Evolutionary conservation across 2,888 invertebrate species (phyloP).

Genomic region (Cosmia pyralina): DNA sequence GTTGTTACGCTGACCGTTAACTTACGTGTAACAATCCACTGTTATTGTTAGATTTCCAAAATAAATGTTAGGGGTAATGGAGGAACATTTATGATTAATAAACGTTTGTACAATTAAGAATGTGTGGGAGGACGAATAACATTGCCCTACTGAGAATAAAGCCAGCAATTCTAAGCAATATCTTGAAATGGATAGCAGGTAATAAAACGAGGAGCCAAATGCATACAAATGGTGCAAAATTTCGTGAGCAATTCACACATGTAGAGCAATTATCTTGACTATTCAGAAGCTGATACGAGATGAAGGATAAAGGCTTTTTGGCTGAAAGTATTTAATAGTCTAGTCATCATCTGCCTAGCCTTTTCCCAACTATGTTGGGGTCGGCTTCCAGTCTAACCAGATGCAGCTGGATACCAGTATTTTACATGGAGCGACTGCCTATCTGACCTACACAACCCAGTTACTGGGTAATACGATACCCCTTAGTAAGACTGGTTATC

Average conservation of each 20-base stretch:
- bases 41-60: conserved; percentile 33
- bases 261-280: background rate
- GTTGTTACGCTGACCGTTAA: conserved; percentile 14
- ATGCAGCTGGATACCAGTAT: too few relatives aligned
- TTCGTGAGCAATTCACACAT: conserved; percentile 15
- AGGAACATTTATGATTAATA: conserved; percentile 3
- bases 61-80: conserved; percentile 3
- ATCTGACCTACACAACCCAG: too few relatives aligned
- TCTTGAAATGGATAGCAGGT: conserved; percentile 16
- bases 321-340: too few relatives aligned
- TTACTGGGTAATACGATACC: too few relatives aligned
- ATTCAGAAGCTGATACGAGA: conserved; percentile 1
- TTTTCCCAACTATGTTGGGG: too few relatives aligned
- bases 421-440: too few relatives aligned
- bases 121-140: background rate
- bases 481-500: too few relatives aligned
- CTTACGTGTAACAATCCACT: conserved; percentile 18
- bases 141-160: background rate
- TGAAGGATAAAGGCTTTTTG: background rate
- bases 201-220: conserved; percentile 20
- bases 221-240: conserved; percentile 9
- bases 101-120: conserved; percentile 16
- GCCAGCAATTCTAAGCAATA: conserved; percentile 15
- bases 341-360: too few relatives aligned
- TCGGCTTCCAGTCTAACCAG: too few relatives aligned